phyloP scores from a whole-genome alignment of 2,113 vertebrate genomes.

The Tenebrosternarchus preto region DNA sequence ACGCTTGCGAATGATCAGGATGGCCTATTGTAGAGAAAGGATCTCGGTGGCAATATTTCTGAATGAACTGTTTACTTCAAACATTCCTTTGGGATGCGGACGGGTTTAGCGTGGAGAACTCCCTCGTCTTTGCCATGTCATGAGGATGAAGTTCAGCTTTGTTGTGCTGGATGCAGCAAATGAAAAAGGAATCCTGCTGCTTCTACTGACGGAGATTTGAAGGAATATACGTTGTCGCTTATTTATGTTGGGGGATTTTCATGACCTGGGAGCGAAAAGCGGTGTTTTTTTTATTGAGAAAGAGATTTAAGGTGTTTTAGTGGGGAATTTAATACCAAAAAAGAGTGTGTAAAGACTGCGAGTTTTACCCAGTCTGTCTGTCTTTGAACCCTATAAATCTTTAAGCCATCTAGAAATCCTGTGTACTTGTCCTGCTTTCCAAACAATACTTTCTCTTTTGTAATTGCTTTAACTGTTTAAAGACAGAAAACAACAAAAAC shows the following conservation, averaged over 20 bases:
- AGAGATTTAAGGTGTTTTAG: conserved; percentile 29
- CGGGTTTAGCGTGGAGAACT: conserved; percentile 7
- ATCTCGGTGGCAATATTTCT: conserved; percentile 59
- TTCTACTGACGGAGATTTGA: conserved; percentile 63
- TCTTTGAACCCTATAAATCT: conserved; percentile 65
- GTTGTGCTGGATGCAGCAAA: conserved; percentile 62
- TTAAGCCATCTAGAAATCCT: conserved; percentile 76
- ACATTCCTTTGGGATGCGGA: conserved; percentile 68
- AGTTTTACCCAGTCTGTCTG: conserved; percentile 62
- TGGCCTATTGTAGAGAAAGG: conserved; percentile 63
- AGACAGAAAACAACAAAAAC: conserved; percentile 76
- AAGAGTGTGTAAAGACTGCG: conserved; percentile 53
- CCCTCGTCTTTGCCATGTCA: conserved; percentile 39
- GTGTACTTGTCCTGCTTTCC: conserved; percentile 69
- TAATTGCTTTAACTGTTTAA: conserved; percentile 78
- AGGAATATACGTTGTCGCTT: conserved; percentile 55
- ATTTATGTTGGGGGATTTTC: conserved; percentile 54
- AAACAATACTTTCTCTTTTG: conserved; percentile 68
- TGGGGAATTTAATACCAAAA: conserved; percentile 69
- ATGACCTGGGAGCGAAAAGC: conserved; percentile 38
- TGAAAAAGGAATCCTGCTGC: conserved; percentile 48
- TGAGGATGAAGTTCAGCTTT: conserved; percentile 53
- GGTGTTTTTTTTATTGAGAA: conserved; percentile 41
- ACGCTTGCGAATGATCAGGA: conserved; percentile 43
- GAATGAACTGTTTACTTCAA: conserved; percentile 67